A percentile compares a stretch with the other conserved stretches of the same genome.
Conservation (phyloP, 1,140 invertebrate species). For the Sesamia nonagrioides region DNA sequence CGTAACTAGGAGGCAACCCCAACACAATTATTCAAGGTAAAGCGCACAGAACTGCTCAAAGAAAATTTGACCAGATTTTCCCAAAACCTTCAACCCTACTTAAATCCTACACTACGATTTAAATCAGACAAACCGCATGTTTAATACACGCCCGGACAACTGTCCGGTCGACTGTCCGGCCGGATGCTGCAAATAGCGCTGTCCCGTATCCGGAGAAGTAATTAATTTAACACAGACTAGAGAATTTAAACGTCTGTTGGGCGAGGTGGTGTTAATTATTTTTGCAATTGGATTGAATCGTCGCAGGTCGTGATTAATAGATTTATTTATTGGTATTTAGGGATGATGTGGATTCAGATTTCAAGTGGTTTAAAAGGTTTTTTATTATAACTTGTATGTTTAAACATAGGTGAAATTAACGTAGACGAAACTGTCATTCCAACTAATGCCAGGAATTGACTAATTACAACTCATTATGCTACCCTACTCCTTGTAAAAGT, state of each 20-base stretch:
- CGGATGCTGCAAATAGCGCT: conserved; percentile 16
- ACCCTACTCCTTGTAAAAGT: no score
- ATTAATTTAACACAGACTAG: conserved; percentile 33
- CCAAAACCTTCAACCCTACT: background rate
- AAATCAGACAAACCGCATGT: conserved; percentile 34
- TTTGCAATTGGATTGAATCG: background rate
- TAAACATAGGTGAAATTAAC: no score
- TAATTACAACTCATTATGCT: no score
- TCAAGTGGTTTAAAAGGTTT: no score
- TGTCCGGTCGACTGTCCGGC: background rate
- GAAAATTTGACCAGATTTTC: background rate
- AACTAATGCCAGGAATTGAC: no score
- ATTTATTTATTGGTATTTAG: background rate
- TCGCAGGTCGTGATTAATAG: background rate
- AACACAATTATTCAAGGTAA: no score
- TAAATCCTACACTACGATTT: background rate
- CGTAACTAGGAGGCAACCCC: no score
- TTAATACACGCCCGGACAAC: conserved; percentile 18
- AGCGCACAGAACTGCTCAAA: background rate
- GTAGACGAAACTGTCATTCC: no score
- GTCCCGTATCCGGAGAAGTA: conserved; percentile 20
- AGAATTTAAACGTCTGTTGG: conserved; percentile 22
- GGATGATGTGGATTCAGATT: background rate
- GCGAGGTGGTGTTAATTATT: conserved; percentile 10
- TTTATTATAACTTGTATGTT: no score